These are phyloP conservation scores for Bombus haemorrhoidalis DNA, from an alignment of 1,140 invertebrate species.

Conservation along the genomic window DNA sequence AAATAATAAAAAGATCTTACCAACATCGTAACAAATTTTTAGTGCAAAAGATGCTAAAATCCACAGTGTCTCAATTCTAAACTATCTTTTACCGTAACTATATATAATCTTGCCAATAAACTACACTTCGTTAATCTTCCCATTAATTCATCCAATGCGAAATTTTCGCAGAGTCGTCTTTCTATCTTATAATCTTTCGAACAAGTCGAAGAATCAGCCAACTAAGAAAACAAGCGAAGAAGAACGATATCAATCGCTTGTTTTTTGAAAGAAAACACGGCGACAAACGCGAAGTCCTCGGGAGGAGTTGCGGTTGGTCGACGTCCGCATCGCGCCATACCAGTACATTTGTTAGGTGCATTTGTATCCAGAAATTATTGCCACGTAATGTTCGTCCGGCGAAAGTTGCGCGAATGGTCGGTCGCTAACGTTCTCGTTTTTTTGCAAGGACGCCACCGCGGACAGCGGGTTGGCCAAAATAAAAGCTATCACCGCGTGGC, in stretches of 20 bases:
- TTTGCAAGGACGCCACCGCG: conserved; percentile 68
- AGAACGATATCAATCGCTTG: neutral
- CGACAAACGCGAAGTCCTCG: conserved; percentile 16
- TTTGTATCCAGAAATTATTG: conserved; percentile 65
- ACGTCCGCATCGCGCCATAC: neutral
- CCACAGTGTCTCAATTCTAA: no score
- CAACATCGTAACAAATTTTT: no score
- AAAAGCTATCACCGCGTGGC: conserved; percentile 70
- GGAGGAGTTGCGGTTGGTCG: conserved; percentile 6
- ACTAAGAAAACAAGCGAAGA: neutral
- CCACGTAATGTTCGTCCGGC: conserved; percentile 62
- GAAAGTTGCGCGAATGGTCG: conserved; percentile 52
- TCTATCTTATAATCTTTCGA: neutral
- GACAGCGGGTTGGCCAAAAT: conserved; percentile 66
- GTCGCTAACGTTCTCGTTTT: conserved; percentile 70
- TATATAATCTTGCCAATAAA: no score
- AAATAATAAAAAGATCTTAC: no score
- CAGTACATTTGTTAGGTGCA: conserved; percentile 58
- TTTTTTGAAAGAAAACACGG: neutral
- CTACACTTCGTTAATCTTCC: neutral
- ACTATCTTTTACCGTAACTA: no score
- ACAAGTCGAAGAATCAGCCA: neutral
- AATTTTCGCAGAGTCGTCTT: neutral
- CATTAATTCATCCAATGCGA: neutral
- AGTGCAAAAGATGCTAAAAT: no score